These are phyloP conservation scores for Euplexia lucipara DNA, from an alignment of 2,888 invertebrate species.

Conservation along the genomic window DNA sequence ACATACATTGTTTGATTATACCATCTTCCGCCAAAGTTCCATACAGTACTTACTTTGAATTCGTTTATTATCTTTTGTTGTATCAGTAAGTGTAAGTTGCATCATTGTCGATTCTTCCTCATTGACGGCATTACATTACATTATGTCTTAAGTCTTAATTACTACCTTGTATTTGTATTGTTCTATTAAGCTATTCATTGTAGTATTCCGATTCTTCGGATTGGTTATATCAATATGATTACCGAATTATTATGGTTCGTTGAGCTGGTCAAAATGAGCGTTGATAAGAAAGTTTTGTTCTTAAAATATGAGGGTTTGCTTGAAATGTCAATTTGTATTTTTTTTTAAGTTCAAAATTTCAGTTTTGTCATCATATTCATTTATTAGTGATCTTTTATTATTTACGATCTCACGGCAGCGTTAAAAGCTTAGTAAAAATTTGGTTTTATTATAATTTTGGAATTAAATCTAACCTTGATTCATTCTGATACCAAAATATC, in stretches of 20 bases:
- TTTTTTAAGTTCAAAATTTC: neutral
- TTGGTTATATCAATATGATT: constrained; percentile 40
- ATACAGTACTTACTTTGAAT: constrained; percentile 18
- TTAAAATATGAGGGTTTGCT: no score
- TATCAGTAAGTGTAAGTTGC: constrained; percentile 1
- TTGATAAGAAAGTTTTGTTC: constrained; percentile 1
- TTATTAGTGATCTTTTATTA: neutral
- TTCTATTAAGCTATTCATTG: constrained; percentile 20
- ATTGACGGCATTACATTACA: constrained; percentile 21
- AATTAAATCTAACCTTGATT: constrained; percentile 30
- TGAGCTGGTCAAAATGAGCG: neutral
- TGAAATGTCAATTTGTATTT: neutral
- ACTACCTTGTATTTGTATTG: constrained; percentile 15
- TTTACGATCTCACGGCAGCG: no score
- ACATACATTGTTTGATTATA: constrained; percentile 9
- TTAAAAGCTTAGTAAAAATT: neutral
- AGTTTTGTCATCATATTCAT: neutral
- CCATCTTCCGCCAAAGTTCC: constrained; percentile 2
- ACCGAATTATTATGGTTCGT: constrained; percentile 11
- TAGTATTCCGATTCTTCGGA: constrained; percentile 22
- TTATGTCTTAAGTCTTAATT: constrained; percentile 16
- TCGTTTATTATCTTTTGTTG: constrained; percentile 16
- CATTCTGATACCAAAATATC: constrained; percentile 31
- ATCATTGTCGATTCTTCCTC: constrained; percentile 32
- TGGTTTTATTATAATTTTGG: no score